Evolutionary conservation across 2,113 vertebrate genomes (phyloP), one percentile per base, ranked within the genome.

Genomic region (Erythrocercus mccallii): DNA sequence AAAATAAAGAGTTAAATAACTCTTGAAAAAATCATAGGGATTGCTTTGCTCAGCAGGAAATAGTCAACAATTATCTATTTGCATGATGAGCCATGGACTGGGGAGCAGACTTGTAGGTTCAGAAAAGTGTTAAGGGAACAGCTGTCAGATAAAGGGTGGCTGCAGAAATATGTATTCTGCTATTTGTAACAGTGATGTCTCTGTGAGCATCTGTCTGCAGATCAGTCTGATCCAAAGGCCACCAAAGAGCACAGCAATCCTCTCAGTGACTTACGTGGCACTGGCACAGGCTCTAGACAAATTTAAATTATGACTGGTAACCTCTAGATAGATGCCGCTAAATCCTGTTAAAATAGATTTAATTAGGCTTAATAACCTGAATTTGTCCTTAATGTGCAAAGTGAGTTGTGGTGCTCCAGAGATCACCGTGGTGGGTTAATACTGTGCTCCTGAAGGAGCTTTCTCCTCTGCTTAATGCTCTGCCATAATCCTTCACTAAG

Each of bases 301-400:
- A 81, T 54, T 65, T 48, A 94, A 92, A 85, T 81, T 70, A 69
- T 22, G 33, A 54, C 65, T n/a, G 48, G 61, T 68, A 88, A 90
- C 69, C 76, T 81, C 60, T 62, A 58, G 78, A 72, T 35, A 87
- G 57, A 72, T 65, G 27, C 21, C 47, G 37, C 58, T 69, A 95
- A 85, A 91, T 72, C 81, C 57, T 57, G 30, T 72, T 69, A 65
- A 79, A 92, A 91, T 22, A 65, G 37, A 86, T 77, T 91, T 88
- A 91, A 94, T 93, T 68, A 83, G 44, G 22, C 61, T 86, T 95
- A 83, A 86, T 86, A 92, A 94, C 48, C 28, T 71, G 80, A 81
- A 56, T 81, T 89, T 92, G 57, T 71, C 65, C 69, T 53, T 80
- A 92, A 72, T 35, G 16, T 61, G 50, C 54, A 72, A 58, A 53